A percentile compares a stretch with the other conserved stretches of the same genome.
phyloP scores from a whole-genome alignment of 2,888 invertebrate species.

The Chymomyza procnemis region DNA sequence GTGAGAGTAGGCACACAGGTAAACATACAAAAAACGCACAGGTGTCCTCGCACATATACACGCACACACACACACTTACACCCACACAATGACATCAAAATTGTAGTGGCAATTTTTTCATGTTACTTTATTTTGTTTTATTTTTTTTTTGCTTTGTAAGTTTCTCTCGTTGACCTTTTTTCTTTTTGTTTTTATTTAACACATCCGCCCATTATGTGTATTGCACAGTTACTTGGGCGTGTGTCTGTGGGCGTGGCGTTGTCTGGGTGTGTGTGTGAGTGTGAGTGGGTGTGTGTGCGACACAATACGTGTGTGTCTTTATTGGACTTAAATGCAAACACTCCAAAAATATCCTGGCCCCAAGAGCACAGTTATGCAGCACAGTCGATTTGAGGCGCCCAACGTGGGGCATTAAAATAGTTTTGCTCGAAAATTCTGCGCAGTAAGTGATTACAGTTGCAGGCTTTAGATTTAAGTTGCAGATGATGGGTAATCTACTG shows the following conservation, averaged over 20 bases:
- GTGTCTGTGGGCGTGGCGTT: conserved; percentile 12
- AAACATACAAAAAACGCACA: conserved; percentile 26
- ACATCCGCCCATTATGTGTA: conserved; percentile 12
- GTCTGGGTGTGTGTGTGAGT: conserved; percentile 23
- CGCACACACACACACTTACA: conserved; percentile 3
- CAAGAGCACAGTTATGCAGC: conserved; percentile 6
- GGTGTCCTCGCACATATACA: conserved; percentile 1
- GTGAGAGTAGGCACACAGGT: conserved; percentile 17
- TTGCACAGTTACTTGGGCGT: conserved; percentile 22
- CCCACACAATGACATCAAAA: conserved; percentile 16
- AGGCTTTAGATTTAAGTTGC: too few species aligned
- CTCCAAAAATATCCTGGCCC: conserved; percentile 13
- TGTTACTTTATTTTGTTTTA: conserved; percentile 20
- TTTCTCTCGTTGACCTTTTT: conserved; percentile 32
- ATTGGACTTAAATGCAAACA: conserved; percentile 38
- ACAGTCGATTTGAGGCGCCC: conserved; percentile 4
- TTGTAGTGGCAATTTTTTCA: conserved; percentile 30
- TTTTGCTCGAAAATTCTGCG: too few species aligned
- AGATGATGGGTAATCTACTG: too few species aligned
- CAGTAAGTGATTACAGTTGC: too few species aligned
- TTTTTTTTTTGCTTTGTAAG: conserved; percentile 36
- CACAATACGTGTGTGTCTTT: conserved; percentile 17
- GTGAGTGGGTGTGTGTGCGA: conserved; percentile 20
- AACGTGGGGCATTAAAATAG: not conserved
- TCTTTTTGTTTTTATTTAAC: conserved; percentile 30